These are phyloP conservation scores for Ophiodon elongatus DNA, from an alignment of 2,113 vertebrate genomes.

Conservation along the genomic window DNA sequence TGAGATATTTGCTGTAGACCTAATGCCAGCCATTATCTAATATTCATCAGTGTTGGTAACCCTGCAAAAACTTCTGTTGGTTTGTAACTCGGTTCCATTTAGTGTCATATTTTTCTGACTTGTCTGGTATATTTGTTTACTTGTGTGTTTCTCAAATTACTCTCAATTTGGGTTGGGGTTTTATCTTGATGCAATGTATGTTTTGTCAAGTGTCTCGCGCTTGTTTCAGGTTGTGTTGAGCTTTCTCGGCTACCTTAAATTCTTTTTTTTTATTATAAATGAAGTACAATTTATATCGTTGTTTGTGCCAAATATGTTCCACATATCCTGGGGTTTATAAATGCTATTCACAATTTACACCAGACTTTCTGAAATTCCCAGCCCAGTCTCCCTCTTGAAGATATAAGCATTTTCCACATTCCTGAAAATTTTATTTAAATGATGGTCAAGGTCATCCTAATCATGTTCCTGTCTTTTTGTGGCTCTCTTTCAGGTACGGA, in stretches of 20 bases:
- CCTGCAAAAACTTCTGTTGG: no score
- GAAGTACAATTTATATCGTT: background rate
- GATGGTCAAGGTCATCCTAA: background rate
- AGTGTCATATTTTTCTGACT: background rate
- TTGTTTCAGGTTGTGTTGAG: background rate
- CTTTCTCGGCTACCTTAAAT: background rate
- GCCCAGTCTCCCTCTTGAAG: background rate
- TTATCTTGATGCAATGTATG: background rate
- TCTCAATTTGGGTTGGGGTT: background rate
- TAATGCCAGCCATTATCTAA: background rate
- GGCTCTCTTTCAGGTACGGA: slow-evolving; percentile 83
- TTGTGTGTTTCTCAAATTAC: background rate
- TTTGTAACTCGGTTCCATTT: background rate
- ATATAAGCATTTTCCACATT: background rate
- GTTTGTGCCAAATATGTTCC: background rate
- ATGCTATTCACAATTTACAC: background rate
- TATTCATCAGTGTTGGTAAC: background rate
- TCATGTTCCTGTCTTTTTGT: background rate
- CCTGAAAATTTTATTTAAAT: background rate
- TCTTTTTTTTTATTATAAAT: no score
- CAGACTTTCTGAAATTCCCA: background rate
- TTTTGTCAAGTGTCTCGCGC: background rate
- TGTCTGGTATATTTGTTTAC: background rate
- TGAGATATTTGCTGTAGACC: no score
- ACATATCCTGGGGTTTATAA: background rate